phyloP scores from a whole-genome alignment of 2,888 invertebrate species.

The Drosophila pegasa region DNA sequence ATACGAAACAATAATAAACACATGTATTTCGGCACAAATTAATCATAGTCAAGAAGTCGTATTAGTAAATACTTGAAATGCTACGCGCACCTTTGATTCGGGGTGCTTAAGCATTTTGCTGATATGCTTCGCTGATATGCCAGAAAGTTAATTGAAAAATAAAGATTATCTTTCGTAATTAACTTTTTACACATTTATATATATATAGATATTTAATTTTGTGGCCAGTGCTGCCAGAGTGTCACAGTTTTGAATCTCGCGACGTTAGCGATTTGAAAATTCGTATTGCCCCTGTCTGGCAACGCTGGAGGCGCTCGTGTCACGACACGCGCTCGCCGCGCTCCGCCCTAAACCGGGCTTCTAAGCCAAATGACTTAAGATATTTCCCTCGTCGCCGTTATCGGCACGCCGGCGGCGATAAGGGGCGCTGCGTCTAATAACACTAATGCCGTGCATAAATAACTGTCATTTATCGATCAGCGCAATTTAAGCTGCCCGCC shows the following conservation, averaged over 20 bases:
- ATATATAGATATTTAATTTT: not conserved
- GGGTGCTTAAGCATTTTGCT: slow-evolving; percentile 6
- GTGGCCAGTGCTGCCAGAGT: not conserved
- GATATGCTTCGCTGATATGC: slow-evolving; percentile 4
- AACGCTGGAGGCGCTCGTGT: slow-evolving; percentile 6
- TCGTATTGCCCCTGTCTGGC: not conserved
- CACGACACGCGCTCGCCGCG: slow-evolving; percentile 7
- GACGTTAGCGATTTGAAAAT: not conserved
- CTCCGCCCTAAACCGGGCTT: slow-evolving; percentile 6
- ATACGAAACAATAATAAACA: slow-evolving; percentile 14
- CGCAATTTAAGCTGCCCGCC: slow-evolving; percentile 26
- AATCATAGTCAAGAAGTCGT: slow-evolving; percentile 51
- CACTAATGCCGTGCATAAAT: slow-evolving; percentile 7
- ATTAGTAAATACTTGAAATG: slow-evolving; percentile 40
- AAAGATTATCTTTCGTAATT: slow-evolving; percentile 7
- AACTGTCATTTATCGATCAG: slow-evolving; percentile 49
- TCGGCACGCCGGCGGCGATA: slow-evolving; percentile 25
- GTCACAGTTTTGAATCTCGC: not conserved
- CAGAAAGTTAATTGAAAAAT: slow-evolving; percentile 10
- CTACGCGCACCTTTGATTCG: slow-evolving; percentile 7
- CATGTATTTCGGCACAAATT: slow-evolving; percentile 34
- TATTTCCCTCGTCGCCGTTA: slow-evolving; percentile 27
- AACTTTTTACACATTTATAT: no score
- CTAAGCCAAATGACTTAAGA: slow-evolving; percentile 19
- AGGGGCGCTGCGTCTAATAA: slow-evolving; percentile 6